Evolutionary conservation across 2,113 vertebrate species (phyloP), one percentile per base, ranked within the genome.

Genomic region (Ceuthmochares aereus): DNA sequence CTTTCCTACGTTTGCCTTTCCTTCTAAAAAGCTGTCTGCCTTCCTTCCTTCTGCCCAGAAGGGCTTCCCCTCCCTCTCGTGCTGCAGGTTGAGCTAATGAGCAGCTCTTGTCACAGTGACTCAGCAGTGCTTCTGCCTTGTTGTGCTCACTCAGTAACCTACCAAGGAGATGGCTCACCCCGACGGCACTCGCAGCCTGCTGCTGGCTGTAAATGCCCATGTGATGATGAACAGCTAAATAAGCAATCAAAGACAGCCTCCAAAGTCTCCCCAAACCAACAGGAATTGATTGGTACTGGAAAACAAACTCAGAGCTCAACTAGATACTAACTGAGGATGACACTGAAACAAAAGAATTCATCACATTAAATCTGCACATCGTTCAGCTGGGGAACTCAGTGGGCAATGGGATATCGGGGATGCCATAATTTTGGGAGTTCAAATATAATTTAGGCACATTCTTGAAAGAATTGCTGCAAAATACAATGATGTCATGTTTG

Each of bases 71-170:
- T 94, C 80, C 94, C 40, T 87, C 80, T 74, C 6, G 5, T 82
- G 81, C 89, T 87, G 89, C 89, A 73, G 87, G 87, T 76, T 93
- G 91, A 94, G 91, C 81, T 96, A 42, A 87, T 67, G 94, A 96
- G 91, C 95, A 91, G 91, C 84, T 96, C 91, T 40, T 87, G 81
- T 56, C 87, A 91, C 69, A 14, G 91, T 95, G 95, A 95, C 89
- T 97, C 94, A 95, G 95, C 96, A 95, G 40, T 9, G 17, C 89
- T 79, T 78, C 89, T 92, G 89, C 87, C 80, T 97, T 1, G 3
- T 69, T 77, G n/a, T 10, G 2, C 78, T 89, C 7, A 2, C 77
- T 47, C 56, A 32, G 32, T 85, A 74, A 87, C 78, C 78, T 75
- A 84, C 79, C 3, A 6, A 11, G 2, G 34, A 22, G 27, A 6